Conservation (phyloP, 2,113 vertebrate genomes). For the Grantiella picta region DNA sequence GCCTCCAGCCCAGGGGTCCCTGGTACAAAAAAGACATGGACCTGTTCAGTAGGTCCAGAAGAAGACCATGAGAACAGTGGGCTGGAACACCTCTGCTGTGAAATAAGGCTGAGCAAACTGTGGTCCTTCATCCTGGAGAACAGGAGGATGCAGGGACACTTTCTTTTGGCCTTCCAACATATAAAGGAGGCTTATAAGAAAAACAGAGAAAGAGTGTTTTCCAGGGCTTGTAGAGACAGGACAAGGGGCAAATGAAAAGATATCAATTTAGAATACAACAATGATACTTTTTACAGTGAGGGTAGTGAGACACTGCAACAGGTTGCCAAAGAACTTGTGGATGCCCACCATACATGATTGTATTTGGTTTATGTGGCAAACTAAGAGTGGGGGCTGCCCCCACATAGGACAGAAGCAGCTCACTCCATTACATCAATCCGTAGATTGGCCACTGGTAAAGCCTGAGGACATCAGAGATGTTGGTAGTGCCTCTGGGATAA, state of each 20-base stretch:
- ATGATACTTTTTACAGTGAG: not conserved
- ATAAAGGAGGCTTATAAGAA: not conserved
- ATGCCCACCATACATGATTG: rapidly evolving
- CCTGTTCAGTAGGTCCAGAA: not conserved
- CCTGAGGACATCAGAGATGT: not conserved
- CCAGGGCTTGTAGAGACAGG: not conserved
- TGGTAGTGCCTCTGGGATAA: not conserved
- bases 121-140: not conserved
- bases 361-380: not conserved
- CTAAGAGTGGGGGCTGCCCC: rapidly evolving
- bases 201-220: not conserved
- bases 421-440: not conserved
- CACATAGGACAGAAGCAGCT: not conserved
- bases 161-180: not conserved
- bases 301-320: not conserved
- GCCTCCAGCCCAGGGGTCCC: rapidly evolving
- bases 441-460: rapidly evolving
- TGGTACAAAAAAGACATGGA: not conserved
- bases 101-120: not conserved
- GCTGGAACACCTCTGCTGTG: not conserved
- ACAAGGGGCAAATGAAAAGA: not conserved
- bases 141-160: not conserved
- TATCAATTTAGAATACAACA: not conserved
- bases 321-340: not conserved
- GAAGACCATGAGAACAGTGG: not conserved